Evolutionary conservation across 2,888 invertebrate genomes (phyloP).

Genomic region (Drosophila incognita): DNA sequence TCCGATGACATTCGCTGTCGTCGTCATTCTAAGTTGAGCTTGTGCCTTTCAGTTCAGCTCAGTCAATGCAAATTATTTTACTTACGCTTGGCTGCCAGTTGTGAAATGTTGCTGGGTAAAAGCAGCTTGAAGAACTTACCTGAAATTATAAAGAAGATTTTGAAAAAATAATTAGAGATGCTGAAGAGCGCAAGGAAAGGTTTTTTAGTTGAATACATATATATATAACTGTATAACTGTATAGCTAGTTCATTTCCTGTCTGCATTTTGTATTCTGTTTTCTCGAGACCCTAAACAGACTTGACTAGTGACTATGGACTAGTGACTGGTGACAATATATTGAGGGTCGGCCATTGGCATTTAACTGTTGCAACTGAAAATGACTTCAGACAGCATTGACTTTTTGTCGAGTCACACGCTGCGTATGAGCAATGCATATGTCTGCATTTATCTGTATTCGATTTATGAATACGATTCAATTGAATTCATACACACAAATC

Average conservation of each 20-base stretch:
- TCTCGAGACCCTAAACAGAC: background rate
- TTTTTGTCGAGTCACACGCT: conserved; percentile 7
- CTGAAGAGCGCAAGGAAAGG: background rate
- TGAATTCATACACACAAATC: conserved; percentile 8
- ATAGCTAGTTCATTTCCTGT: background rate
- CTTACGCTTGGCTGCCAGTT: conserved; percentile 49
- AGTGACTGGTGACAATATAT: conserved; percentile 13
- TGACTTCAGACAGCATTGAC: background rate
- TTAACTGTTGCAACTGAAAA: background rate
- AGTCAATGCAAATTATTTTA: conserved; percentile 32
- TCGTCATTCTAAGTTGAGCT: conserved; percentile 26
- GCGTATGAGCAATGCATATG: conserved; percentile 28
- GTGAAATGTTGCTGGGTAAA: background rate
- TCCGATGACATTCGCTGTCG: conserved; percentile 61
- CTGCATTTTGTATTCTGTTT: background rate
- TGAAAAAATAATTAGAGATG: conserved; percentile 6
- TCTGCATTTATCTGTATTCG: conserved; percentile 21
- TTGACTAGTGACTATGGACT: background rate
- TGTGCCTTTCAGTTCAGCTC: background rate
- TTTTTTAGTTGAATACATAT: background rate
- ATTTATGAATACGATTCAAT: conserved; percentile 20
- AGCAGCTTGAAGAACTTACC: conserved; percentile 34
- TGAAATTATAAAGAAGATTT: conserved; percentile 30
- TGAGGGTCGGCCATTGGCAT: conserved; percentile 82
- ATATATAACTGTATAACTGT: background rate